Evolutionary conservation across 2,888 invertebrate species (phyloP).

Genomic region (Erebia ligea): DNA sequence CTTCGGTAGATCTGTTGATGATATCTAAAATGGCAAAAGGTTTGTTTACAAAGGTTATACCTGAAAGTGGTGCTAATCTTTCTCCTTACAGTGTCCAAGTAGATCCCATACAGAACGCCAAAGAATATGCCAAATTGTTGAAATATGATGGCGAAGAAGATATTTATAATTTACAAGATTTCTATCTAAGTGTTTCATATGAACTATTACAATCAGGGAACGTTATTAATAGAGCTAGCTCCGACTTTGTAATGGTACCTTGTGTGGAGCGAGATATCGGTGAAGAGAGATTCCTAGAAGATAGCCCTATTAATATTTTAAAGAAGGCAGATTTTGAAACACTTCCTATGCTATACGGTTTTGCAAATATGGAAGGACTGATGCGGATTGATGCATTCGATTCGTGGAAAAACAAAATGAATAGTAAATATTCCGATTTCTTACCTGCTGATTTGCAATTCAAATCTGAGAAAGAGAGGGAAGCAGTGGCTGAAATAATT

Average conservation of each 20-base stretch:
- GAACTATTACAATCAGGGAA: constrained; percentile 46
- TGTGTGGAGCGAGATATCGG: constrained; percentile 48
- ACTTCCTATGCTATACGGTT: constrained; percentile 56
- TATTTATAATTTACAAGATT: constrained; percentile 52
- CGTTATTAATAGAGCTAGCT: constrained; percentile 43
- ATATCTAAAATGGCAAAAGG: constrained; percentile 46
- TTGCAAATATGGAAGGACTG: constrained; percentile 54
- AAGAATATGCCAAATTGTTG: constrained; percentile 43
- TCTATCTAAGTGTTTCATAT: constrained; percentile 50
- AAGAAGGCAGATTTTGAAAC: constrained; percentile 46
- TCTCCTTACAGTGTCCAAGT: constrained; percentile 45
- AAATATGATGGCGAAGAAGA: constrained; percentile 51
- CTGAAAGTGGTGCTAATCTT: constrained; percentile 46
- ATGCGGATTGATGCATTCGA: constrained; percentile 49
- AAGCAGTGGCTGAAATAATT: constrained; percentile 48
- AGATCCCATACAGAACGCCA: constrained; percentile 47
- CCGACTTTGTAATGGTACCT: constrained; percentile 44
- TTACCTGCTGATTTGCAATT: constrained; percentile 58
- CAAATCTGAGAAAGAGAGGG: constrained; percentile 48
- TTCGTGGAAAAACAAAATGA: constrained; percentile 53
- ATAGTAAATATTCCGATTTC: constrained; percentile 59
- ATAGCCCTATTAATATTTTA: constrained; percentile 53
- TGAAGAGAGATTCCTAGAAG: constrained; percentile 49
- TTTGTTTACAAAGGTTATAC: constrained; percentile 46
- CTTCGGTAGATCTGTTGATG: constrained; percentile 46